These are phyloP conservation scores for Pandemis cinnamomeana DNA, from an alignment of 2,888 invertebrate genomes.

Conservation along the genomic window DNA sequence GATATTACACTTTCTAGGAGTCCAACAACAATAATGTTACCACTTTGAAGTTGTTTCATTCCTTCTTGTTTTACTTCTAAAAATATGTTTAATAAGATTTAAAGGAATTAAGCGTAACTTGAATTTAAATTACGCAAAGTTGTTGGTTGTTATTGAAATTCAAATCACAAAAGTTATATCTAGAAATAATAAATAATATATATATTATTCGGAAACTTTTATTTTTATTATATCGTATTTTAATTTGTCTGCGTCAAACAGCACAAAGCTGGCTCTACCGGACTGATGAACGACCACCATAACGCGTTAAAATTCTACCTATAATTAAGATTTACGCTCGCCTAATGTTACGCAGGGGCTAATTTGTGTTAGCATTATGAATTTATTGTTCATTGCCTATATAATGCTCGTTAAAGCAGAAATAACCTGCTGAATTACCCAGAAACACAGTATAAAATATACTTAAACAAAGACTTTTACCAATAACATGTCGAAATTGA, in stretches of 20 bases:
- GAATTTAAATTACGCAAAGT: neutral
- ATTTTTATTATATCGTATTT: neutral
- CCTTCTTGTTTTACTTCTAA: neutral
- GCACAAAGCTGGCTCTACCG: neutral
- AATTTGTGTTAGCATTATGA: constrained; percentile 5
- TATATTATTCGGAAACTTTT: too few relatives aligned
- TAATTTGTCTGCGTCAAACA: neutral
- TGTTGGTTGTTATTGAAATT: neutral
- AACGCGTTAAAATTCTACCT: constrained; percentile 15
- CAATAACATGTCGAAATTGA: too few relatives aligned
- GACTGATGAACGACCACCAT: constrained; percentile 2
- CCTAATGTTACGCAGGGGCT: constrained; percentile 9
- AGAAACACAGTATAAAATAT: too few relatives aligned
- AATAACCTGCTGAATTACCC: too few relatives aligned
- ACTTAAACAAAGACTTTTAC: too few relatives aligned
- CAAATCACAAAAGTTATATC: too few relatives aligned
- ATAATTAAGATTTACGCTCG: constrained; percentile 27
- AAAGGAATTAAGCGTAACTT: neutral
- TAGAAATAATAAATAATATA: too few relatives aligned
- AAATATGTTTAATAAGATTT: neutral
- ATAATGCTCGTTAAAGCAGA: neutral
- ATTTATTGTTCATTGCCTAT: neutral
- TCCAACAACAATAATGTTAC: constrained; percentile 10
- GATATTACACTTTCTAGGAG: constrained; percentile 13
- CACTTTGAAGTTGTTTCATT: constrained; percentile 15